These are phyloP conservation scores for Ethmia dodecea DNA, from an alignment of 2,888 invertebrate species.

Conservation along the genomic window DNA sequence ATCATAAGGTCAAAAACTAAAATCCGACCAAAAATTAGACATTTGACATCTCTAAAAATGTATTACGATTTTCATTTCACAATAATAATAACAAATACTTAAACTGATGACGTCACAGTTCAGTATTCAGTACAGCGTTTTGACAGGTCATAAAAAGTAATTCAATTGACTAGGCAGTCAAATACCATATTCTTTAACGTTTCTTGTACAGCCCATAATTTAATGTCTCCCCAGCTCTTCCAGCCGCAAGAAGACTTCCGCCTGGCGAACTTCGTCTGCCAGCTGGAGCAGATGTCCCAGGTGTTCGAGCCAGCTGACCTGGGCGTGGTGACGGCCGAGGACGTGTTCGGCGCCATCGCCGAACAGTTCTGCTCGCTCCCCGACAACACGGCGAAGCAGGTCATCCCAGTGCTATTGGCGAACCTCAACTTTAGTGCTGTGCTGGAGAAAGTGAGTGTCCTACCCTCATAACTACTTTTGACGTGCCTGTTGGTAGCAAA, in stretches of 20 bases:
- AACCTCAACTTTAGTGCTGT: slow-evolving; percentile 58
- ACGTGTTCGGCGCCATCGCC: slow-evolving; percentile 50
- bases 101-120: no score
- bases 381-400: slow-evolving; percentile 50
- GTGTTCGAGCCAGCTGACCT: slow-evolving; percentile 37
- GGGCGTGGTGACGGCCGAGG: slow-evolving; percentile 43
- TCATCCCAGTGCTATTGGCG: slow-evolving; percentile 52
- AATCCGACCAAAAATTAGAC: no score
- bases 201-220: no score
- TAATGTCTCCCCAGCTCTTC: slow-evolving; percentile 37
- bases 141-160: no score
- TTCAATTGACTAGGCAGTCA: no score
- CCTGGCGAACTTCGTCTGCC: slow-evolving; percentile 47
- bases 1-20: no score
- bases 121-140: no score
- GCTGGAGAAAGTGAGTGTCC: background rate
- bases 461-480: background rate
- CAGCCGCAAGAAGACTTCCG: slow-evolving; percentile 35
- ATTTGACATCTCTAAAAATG: no score
- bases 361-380: slow-evolving; percentile 65
- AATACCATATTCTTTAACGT: no score
- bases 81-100: no score
- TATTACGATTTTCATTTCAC: no score
- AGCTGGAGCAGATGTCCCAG: slow-evolving; percentile 38
- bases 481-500: no score